phyloP scores from a whole-genome alignment of 1,140 invertebrate species.

The Saccostrea echinata region DNA sequence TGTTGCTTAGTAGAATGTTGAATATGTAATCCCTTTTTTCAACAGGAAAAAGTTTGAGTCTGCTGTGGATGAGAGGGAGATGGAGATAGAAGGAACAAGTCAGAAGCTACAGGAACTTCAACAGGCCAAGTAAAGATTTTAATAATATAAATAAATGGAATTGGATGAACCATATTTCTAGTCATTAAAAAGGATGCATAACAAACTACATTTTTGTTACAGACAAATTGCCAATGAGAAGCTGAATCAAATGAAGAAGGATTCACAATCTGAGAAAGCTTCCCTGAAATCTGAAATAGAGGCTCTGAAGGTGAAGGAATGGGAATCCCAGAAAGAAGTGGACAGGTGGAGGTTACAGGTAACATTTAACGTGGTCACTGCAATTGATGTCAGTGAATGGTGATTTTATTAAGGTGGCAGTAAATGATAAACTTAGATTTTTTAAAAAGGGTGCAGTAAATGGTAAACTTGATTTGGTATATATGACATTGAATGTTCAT shows the following conservation, averaged over 20 bases:
- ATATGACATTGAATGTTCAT: no score
- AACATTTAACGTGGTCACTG: background rate
- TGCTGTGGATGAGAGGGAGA: slow-evolving; percentile 72
- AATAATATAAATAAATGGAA: background rate
- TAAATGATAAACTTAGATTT: no score
- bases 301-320: slow-evolving; percentile 64
- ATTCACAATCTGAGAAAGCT: slow-evolving; percentile 65
- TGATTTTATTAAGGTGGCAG: background rate
- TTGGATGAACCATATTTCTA: background rate
- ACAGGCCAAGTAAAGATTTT: slow-evolving; percentile 67
- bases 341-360: slow-evolving; percentile 65
- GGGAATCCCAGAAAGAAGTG: slow-evolving; percentile 61
- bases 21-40: background rate
- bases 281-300: slow-evolving; percentile 71
- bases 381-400: background rate
- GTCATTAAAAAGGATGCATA: background rate
- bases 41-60: slow-evolving; percentile 71
- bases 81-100: slow-evolving; percentile 71
- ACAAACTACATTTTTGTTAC: background rate
- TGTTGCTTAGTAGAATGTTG: background rate
- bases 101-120: slow-evolving; percentile 72
- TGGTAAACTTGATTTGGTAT: no score
- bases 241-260: slow-evolving; percentile 63
- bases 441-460: no score
- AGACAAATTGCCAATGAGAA: slow-evolving; percentile 64